Conservation (phyloP, 2,113 vertebrate genomes). For the Myodes glareolus region DNA sequence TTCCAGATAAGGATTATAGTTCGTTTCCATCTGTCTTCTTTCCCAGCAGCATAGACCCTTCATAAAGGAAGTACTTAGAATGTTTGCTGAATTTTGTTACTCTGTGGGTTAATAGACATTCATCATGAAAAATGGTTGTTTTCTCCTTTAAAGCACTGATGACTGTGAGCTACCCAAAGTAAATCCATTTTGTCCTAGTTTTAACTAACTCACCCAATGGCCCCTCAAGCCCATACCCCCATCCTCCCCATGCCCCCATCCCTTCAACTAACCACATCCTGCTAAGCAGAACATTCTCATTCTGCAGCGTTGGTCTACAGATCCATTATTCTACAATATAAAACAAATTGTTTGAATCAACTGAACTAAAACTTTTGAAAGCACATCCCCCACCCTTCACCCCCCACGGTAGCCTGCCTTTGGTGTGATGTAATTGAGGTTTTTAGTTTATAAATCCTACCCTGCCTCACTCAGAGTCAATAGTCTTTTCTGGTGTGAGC, state of each 20-base stretch:
- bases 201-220: background rate
- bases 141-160: conserved; percentile 51
- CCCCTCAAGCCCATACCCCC: background rate
- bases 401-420: background rate
- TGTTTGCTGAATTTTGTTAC: conserved; percentile 45
- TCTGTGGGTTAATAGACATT: conserved; percentile 37
- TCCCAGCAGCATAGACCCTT: conserved; percentile 2
- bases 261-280: background rate
- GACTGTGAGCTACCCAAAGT: background rate
- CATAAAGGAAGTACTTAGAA: conserved; percentile 57
- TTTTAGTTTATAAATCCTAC: conserved; percentile 3
- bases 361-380: background rate
- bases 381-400: too few species aligned
- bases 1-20: conserved; percentile 11
- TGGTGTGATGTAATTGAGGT: background rate
- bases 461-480: background rate
- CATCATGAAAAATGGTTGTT: conserved; percentile 60
- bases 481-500: background rate
- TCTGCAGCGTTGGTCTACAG: background rate
- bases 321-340: background rate
- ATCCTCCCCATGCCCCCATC: background rate
- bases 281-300: background rate
- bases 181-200: background rate
- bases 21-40: conserved; percentile 37
- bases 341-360: background rate